A percentile compares a stretch with the other conserved stretches of the same genome.
phyloP scores from a whole-genome alignment of 2,888 invertebrate genomes.

The Epistrophella euchroma region DNA sequence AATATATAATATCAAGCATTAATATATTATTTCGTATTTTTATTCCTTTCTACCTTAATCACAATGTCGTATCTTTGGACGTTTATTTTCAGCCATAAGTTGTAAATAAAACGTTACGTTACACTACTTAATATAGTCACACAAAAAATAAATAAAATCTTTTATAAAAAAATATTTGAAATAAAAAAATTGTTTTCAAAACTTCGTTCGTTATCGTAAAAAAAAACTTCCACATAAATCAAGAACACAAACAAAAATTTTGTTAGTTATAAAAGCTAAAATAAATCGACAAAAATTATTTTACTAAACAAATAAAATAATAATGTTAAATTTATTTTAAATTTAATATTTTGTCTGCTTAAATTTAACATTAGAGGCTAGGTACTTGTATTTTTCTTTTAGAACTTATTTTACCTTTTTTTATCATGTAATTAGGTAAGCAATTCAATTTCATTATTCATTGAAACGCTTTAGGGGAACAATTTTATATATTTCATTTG shows the following conservation, averaged over 20 bases:
- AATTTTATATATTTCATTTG: constrained; percentile 78
- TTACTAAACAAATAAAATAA: constrained; percentile 79
- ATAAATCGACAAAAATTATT: constrained; percentile 79
- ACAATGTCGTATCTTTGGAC: constrained; percentile 71
- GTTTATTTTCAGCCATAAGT: constrained; percentile 57
- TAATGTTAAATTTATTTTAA: constrained; percentile 79
- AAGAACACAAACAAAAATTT: constrained; percentile 40
- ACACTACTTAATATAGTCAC: background rate
- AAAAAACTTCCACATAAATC: constrained; percentile 43
- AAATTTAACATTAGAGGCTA: constrained; percentile 66
- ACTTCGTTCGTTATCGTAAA: constrained; percentile 36
- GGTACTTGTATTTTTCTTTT: constrained; percentile 37
- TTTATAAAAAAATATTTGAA: constrained; percentile 28
- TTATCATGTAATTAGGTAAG: constrained; percentile 12
- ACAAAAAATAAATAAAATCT: constrained; percentile 13
- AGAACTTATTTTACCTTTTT: constrained; percentile 40
- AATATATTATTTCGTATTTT: constrained; percentile 30
- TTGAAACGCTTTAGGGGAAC: constrained; percentile 47
- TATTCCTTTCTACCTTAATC: constrained; percentile 54
- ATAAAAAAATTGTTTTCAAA: constrained; percentile 20
- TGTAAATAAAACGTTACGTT: constrained; percentile 13
- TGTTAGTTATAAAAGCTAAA: constrained; percentile 47
- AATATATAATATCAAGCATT: constrained; percentile 65
- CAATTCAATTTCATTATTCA: constrained; percentile 30
- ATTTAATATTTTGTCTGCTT: constrained; percentile 39